These are phyloP conservation scores for Callipepla squamata DNA, from an alignment of 2,113 vertebrate species.

Conservation along the genomic window DNA sequence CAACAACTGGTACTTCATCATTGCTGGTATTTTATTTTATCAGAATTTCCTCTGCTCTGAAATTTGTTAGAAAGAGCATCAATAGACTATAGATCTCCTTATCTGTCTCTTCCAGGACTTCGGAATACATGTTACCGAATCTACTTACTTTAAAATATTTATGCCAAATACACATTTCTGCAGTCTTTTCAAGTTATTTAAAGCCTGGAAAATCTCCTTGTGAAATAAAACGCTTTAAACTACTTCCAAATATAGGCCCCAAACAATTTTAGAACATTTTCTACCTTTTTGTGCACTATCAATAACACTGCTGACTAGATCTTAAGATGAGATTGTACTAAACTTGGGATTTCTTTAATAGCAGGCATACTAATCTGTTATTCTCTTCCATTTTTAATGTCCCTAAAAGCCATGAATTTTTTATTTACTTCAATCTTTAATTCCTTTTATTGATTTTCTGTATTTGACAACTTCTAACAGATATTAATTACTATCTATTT, in stretches of 20 bases:
- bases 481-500: background rate
- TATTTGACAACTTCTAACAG: background rate
- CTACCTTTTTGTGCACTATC: background rate
- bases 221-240: background rate
- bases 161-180: background rate
- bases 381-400: background rate
- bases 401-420: background rate
- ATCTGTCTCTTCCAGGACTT: background rate
- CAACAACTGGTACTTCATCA: background rate
- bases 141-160: background rate
- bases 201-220: background rate
- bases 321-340: background rate
- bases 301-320: background rate
- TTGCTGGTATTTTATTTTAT: background rate
- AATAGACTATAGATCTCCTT: background rate
- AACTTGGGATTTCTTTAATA: background rate
- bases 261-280: background rate
- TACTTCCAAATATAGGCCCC: background rate
- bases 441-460: background rate
- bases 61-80: background rate
- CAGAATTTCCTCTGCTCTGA: background rate
- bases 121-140: background rate
- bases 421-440: background rate
- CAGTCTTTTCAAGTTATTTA: background rate
- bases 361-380: background rate